Evolutionary conservation across 2,113 vertebrate genomes (phyloP).

Genomic region (Catharus fuscescens): DNA sequence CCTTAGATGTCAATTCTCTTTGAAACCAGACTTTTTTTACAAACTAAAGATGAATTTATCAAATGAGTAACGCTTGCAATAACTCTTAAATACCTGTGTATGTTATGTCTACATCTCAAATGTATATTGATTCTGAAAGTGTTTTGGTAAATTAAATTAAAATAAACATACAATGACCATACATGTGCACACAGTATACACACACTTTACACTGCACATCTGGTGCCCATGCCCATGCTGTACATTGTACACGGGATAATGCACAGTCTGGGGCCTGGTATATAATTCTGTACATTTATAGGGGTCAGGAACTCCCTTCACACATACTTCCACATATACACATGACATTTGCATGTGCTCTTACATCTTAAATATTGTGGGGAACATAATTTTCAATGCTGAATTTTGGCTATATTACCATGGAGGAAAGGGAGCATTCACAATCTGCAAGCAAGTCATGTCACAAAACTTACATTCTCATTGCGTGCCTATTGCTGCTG

Average conservation of each 20-base stretch:
- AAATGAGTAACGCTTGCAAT: neutral
- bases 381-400: neutral
- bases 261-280: no score
- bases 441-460: neutral
- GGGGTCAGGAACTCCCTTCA: neutral
- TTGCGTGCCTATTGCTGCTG: neutral
- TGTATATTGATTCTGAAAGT: neutral
- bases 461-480: neutral
- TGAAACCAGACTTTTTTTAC: neutral
- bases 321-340: neutral
- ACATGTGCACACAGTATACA: no score
- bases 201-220: neutral
- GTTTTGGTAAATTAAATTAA: neutral
- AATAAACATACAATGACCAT: neutral
- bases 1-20: neutral
- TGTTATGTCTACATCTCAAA: neutral
- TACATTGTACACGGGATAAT: accelerated
- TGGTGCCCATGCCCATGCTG: neutral
- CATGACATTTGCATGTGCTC: neutral
- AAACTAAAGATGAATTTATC: neutral
- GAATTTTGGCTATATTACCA: neutral
- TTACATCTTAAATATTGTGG: neutral
- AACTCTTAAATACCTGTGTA: neutral
- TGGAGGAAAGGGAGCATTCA: neutral
- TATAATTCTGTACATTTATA: neutral